These are phyloP conservation scores for Andrena bicolor DNA, from an alignment of 2,888 invertebrate species.

Conservation along the genomic window DNA sequence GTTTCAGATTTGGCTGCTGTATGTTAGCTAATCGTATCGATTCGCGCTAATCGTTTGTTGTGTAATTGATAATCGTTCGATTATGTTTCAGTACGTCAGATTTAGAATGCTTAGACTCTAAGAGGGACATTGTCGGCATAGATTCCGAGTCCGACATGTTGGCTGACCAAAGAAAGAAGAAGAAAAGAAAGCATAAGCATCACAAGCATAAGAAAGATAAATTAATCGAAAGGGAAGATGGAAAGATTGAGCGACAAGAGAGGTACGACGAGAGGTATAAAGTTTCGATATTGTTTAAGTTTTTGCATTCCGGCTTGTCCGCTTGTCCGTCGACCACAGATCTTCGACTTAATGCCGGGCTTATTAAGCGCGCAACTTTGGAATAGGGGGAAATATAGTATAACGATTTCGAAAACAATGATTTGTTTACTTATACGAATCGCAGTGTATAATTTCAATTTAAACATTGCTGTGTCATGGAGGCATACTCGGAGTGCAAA, in stretches of 20 bases:
- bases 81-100: constrained; percentile 78
- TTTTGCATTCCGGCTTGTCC: too few species aligned
- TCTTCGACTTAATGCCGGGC: too few species aligned
- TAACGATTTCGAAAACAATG: too few species aligned
- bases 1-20: neutral
- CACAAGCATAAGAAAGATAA: constrained; percentile 84
- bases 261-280: constrained; percentile 63
- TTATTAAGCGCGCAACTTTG: too few species aligned
- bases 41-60: neutral
- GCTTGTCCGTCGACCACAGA: too few species aligned
- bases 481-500: too few species aligned
- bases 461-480: too few species aligned
- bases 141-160: constrained; percentile 78
- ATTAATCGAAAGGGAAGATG: constrained; percentile 78
- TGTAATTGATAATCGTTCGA: constrained; percentile 1
- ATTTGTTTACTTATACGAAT: too few species aligned
- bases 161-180: constrained; percentile 80
- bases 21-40: neutral
- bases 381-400: too few species aligned
- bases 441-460: too few species aligned
- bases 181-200: constrained; percentile 83
- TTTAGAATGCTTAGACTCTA: constrained; percentile 78
- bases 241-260: constrained; percentile 76
- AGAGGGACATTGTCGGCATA: constrained; percentile 74
- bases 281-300: neutral